Evolutionary conservation across 1,140 invertebrate genomes (phyloP), one percentile per base, ranked within the genome.

Genomic region (Notospermus geniculatus): DNA sequence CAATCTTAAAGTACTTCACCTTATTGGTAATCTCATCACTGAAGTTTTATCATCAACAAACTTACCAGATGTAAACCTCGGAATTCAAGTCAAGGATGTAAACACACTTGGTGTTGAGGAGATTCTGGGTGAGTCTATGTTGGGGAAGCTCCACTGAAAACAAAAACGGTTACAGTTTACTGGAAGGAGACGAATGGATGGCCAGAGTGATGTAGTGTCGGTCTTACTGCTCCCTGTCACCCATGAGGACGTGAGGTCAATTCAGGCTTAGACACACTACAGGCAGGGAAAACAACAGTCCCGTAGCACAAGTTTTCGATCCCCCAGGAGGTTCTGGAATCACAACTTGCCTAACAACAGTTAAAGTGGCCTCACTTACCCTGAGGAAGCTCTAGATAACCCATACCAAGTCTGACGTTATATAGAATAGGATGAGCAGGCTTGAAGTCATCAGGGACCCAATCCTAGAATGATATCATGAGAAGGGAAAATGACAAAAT

Each of bases 61-160:
- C 83, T 83, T 83, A 92, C 95, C 97, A 99, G 13, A 99, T 93
- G 83, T 97, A 99, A n/a, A 99, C 87, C 80, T 99, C 97, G 30
- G 90, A 84, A 72, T 89, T 90, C 75, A 93, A 97, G 79, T 99
- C 97, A 25, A 99, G 84, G 77, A 99, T 93, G 79, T 98, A 99
- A 1, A 99, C 97, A 83, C 94, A 92, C 75, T 93, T 90, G 59
- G 92, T 95, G 62, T 91, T 89, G 19, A 99, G 84, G 66, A 95
- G 82, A 1, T 73, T 70, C 53, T 78, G 87, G 85, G 67, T 90
- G 86, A 58, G 86, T 82, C 70, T 88, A 62, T 71, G 65, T 17
- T 90, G 87, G 13, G 90, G 88, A 58, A 91, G 84, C 81, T 93
- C 76, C 63, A 80, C 82, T 81, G 62, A 30, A n/a, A n/a, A n/a